Evolutionary conservation across 1,140 invertebrate species (phyloP).

Genomic region (Charaxes varanes): DNA sequence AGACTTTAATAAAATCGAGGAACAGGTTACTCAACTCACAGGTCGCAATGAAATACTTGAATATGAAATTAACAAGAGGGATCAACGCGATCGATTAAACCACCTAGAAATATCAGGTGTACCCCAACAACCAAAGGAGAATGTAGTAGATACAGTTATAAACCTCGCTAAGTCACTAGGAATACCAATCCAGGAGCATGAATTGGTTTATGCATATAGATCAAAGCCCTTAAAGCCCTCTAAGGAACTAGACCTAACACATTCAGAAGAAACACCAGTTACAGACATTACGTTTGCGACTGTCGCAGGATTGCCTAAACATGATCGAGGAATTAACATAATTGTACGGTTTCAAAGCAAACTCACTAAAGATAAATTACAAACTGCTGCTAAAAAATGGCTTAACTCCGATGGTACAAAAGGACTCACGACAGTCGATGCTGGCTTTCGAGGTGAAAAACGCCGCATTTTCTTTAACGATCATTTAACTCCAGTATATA

Average conservation of each 20-base stretch:
- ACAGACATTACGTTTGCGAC: slow-evolving; percentile 1
- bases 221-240: background rate
- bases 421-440: background rate
- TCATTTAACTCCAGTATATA: slow-evolving; percentile 2
- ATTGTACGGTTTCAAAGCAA: slow-evolving; percentile 4
- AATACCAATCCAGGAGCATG: background rate
- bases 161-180: slow-evolving; percentile 1
- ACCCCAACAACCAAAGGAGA: slow-evolving; percentile 3
- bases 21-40: background rate
- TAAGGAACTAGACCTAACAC: background rate
- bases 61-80: slow-evolving; percentile 1
- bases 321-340: background rate
- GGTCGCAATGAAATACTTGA: slow-evolving; percentile 1
- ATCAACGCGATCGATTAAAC: slow-evolving; percentile 2
- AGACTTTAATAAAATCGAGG: background rate
- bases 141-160: background rate
- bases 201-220: slow-evolving; percentile 4
- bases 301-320: background rate
- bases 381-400: slow-evolving; percentile 1
- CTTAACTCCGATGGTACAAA: background rate
- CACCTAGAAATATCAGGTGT: slow-evolving; percentile 3
- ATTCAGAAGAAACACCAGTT: background rate
- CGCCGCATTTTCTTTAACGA: slow-evolving; percentile 5
- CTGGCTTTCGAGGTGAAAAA: background rate
- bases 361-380: background rate